Evolutionary conservation across 2,797 vertebrate genomes (phyloP).

Genomic region (Hirundo rustica): DNA sequence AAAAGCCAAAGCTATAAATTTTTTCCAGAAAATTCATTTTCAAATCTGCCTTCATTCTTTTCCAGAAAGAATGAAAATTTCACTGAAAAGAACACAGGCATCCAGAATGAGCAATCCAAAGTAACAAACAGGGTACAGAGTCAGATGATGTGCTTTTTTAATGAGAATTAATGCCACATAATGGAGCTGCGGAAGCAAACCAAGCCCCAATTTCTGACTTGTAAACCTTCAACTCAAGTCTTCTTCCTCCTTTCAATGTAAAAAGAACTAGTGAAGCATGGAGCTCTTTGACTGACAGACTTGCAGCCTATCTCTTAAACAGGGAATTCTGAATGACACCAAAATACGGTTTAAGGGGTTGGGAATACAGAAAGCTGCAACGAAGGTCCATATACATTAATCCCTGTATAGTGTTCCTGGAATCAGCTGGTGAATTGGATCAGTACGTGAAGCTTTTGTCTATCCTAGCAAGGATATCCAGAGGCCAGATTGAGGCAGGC

Average conservation of each 20-base stretch:
- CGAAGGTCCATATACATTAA: neutral
- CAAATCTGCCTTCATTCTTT: neutral
- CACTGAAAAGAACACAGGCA: neutral
- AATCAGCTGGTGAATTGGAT: neutral
- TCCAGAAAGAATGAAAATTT: neutral
- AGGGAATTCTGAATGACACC: neutral
- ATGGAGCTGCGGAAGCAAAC: neutral
- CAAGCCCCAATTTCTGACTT: neutral
- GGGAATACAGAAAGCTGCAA: neutral
- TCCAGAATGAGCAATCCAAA: neutral
- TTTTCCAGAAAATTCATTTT: neutral
- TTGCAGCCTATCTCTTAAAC: neutral
- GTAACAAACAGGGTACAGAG: neutral
- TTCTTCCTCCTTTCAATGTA: neutral
- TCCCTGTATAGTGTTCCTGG: accelerated
- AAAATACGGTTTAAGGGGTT: neutral
- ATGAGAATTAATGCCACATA: neutral
- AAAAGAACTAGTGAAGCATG: neutral
- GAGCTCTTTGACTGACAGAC: neutral
- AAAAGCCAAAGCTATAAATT: neutral
- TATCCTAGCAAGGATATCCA: neutral
- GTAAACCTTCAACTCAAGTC: neutral
- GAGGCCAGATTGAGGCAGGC: neutral
- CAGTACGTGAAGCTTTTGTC: neutral
- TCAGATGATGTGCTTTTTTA: accelerated